Evolutionary conservation across 1,140 invertebrate species (phyloP).

Genomic region (Achatina immaculata): DNA sequence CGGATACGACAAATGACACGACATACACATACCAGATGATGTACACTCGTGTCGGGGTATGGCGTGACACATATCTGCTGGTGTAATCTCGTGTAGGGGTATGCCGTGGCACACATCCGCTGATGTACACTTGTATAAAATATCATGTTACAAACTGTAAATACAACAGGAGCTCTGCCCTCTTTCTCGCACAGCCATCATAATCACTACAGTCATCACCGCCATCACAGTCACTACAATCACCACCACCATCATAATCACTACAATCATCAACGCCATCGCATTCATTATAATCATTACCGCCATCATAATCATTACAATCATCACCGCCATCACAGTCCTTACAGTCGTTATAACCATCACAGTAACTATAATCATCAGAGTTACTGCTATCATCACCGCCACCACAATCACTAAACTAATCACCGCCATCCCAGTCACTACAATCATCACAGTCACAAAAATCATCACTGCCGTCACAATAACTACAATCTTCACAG

Average conservation of each 20-base stretch:
- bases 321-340: background rate
- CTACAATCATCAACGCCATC: background rate
- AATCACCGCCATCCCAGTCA: background rate
- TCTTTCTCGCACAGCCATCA: no score
- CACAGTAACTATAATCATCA: no score
- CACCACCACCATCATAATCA: background rate
- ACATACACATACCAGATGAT: no score
- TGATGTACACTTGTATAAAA: no score
- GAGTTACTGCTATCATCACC: no score
- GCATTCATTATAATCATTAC: background rate
- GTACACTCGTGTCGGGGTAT: no score
- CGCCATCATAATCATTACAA: background rate
- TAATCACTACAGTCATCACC: background rate
- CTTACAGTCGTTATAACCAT: background rate
- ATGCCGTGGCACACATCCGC: no score
- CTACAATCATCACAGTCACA: background rate
- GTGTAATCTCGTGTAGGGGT: no score
- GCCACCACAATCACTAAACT: background rate
- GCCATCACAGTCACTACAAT: background rate
- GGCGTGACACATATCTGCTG: no score
- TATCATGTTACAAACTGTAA: no score
- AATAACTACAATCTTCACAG: background rate
- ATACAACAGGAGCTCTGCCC: no score
- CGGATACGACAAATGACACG: no score
- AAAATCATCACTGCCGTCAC: background rate